Percentiles rank a stretch among this genome's conserved stretches.
Conservation (phyloP, 2,797 vertebrate genomes). For the Xenentodon cancila region DNA sequence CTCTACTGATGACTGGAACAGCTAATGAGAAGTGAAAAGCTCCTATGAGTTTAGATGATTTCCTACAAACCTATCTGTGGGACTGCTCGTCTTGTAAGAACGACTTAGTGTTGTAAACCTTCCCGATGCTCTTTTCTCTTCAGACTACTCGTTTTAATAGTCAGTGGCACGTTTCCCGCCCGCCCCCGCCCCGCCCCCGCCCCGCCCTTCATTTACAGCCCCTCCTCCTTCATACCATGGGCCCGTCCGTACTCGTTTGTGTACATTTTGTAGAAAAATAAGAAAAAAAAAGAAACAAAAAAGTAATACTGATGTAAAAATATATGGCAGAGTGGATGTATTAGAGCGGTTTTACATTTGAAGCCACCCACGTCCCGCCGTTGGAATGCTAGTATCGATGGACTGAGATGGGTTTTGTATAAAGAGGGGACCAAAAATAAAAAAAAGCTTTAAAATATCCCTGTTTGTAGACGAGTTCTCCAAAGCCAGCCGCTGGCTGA, state of each 20-base stretch:
- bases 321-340: conserved; percentile 82
- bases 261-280: conserved; percentile 90
- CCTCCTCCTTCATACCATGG: conserved; percentile 89
- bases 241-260: conserved; percentile 85
- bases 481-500: conserved; percentile 90
- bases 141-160: conserved; percentile 80
- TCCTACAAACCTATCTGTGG: conserved; percentile 91
- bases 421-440: conserved; percentile 60
- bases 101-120: conserved; percentile 92
- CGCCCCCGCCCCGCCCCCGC: conserved; percentile 73
- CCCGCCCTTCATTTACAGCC: conserved; percentile 83
- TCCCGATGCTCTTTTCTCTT: conserved; percentile 72
- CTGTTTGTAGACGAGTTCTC: conserved; percentile 93
- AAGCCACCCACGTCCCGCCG: conserved; percentile 81
- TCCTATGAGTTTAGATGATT: conserved; percentile 91
- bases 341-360: conserved; percentile 66
- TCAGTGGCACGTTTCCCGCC: conserved; percentile 81
- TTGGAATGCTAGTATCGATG: conserved; percentile 88
- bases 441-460: conserved; percentile 91
- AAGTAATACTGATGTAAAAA: conserved; percentile 92
- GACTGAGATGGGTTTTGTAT: conserved; percentile 88
- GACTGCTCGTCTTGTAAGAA: conserved; percentile 74
- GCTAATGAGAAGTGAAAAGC: conserved; percentile 95
- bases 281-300: conserved; percentile 28
- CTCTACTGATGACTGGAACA: conserved; percentile 93